Percentiles rank a stretch among this genome's conserved stretches.
phyloP scores from a whole-genome alignment of 2,888 invertebrate species.

The Pheosia gnoma region DNA sequence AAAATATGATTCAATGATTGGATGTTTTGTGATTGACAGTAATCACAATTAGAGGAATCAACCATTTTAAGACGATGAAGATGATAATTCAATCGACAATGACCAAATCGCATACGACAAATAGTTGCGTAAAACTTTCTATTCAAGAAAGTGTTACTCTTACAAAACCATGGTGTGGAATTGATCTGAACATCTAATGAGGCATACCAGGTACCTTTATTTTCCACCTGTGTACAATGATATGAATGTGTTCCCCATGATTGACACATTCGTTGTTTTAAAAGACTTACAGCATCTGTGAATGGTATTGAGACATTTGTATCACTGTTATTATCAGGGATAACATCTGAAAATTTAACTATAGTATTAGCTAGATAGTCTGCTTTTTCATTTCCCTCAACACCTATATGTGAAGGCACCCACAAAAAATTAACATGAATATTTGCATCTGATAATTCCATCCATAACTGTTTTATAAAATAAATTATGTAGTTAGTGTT shows the following conservation, averaged over 20 bases:
- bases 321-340: neutral
- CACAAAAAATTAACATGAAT: neutral
- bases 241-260: neutral
- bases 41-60: neutral
- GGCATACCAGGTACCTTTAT: conserved; percentile 4
- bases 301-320: neutral
- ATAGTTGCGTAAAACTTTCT: neutral
- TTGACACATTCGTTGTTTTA: neutral
- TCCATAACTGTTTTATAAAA: neutral
- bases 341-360: conserved; percentile 2
- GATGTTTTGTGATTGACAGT: neutral
- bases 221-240: neutral
- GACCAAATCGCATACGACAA: conserved; percentile 10
- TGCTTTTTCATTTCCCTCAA: conserved; percentile 6
- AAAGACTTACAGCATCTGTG: neutral
- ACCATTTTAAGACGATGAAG: neutral
- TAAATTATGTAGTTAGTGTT: conserved; percentile 11
- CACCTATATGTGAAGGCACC: neutral
- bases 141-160: neutral
- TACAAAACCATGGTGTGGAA: conserved; percentile 1
- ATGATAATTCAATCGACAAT: conserved; percentile 10
- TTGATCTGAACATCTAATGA: neutral
- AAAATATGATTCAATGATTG: neutral
- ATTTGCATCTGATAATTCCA: neutral
- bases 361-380: conserved; percentile 18